These are phyloP conservation scores for Calidris pygmaea DNA, from an alignment of 2,113 vertebrate genomes.

Conservation along the genomic window DNA sequence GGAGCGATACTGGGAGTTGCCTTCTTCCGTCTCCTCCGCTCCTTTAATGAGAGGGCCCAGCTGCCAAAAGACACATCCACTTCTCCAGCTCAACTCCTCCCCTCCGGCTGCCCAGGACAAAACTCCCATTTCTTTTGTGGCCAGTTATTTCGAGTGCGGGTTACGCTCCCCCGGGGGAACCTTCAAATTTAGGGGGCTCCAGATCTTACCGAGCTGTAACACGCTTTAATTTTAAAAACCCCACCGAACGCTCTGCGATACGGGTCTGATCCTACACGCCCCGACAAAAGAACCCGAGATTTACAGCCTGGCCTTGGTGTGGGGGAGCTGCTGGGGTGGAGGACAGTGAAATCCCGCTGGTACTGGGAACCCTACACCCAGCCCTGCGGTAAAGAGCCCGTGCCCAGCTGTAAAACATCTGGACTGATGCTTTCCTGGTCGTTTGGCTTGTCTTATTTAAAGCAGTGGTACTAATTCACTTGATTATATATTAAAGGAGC, in stretches of 20 bases:
- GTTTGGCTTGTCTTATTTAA: background rate
- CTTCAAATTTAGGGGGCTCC: background rate
- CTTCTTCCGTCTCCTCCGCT: constrained; percentile 7
- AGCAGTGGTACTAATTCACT: background rate
- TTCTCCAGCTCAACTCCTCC: background rate
- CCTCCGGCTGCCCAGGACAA: background rate
- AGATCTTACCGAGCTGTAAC: background rate
- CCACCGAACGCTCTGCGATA: fast-evolving
- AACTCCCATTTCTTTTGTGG: background rate
- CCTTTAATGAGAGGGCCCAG: background rate
- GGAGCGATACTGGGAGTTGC: constrained; percentile 36
- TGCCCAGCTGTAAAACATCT: background rate
- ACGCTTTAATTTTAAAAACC: background rate
- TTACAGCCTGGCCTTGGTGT: background rate
- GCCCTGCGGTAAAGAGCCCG: background rate
- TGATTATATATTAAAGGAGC: background rate
- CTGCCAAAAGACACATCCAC: background rate
- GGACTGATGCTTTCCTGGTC: background rate
- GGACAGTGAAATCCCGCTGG: background rate
- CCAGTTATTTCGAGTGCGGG: background rate
- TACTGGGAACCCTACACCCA: background rate
- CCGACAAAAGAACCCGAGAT: background rate
- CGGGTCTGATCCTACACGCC: background rate
- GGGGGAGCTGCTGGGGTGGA: background rate
- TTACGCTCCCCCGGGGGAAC: background rate